These are phyloP conservation scores for Acanthosoma haemorrhoidale DNA, from an alignment of 2,888 invertebrate genomes.

Conservation along the genomic window DNA sequence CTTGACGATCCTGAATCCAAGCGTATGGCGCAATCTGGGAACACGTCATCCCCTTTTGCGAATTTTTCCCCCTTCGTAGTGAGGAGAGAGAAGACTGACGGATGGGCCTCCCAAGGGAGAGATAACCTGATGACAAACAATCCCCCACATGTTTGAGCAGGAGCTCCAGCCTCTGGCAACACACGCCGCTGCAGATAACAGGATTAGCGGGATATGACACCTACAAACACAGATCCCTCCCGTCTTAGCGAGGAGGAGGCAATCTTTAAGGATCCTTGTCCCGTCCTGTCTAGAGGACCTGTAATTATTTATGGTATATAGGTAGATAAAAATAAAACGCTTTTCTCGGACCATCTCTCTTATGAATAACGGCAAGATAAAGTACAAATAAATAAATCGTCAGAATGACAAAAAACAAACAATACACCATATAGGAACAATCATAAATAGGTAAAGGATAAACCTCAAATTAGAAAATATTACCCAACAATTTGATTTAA, in stretches of 20 bases:
- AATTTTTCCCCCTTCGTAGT: background rate
- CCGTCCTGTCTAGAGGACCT: too few relatives aligned
- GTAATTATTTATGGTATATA: too few relatives aligned
- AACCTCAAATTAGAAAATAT: too few relatives aligned
- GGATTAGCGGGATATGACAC: conserved; percentile 10
- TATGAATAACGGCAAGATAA: too few relatives aligned
- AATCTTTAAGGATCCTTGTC: background rate
- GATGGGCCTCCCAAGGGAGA: background rate
- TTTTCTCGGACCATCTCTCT: too few relatives aligned
- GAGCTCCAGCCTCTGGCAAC: background rate
- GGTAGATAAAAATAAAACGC: too few relatives aligned
- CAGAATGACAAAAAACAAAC: too few relatives aligned
- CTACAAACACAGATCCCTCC: background rate
- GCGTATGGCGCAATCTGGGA: background rate
- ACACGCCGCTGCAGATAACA: background rate
- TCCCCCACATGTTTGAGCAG: background rate
- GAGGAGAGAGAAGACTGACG: background rate
- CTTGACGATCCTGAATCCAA: background rate
- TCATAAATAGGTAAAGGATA: too few relatives aligned
- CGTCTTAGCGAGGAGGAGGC: background rate
- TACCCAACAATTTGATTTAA: too few relatives aligned
- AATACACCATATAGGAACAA: too few relatives aligned
- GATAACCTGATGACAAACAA: conserved; percentile 28
- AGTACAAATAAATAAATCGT: too few relatives aligned
- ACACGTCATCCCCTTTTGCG: background rate